Evolutionary conservation across 1,140 invertebrate species (phyloP), one percentile per base, ranked within the genome.

Genomic region (Phocides pigmalion): DNA sequence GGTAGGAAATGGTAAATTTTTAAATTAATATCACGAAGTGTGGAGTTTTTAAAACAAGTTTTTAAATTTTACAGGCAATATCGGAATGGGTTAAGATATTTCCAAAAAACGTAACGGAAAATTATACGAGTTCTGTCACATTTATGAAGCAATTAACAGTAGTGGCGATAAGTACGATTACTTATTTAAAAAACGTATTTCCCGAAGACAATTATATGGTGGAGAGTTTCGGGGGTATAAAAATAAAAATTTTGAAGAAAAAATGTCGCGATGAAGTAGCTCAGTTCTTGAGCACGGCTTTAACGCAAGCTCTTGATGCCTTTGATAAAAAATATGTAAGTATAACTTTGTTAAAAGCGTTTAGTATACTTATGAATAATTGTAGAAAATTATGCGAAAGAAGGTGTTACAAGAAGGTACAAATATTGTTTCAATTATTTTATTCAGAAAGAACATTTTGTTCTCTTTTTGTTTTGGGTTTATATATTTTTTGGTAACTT

Each of bases 291-390:
- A 85, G 79, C 42, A 78, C 79, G 1, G 66, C 87, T 1, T 56
- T 90, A 14, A 72, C 56, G 3, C 76, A 87, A 64, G 82, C 82
- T 35, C 87, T 89, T 47, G 79, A 87, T 0, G 86, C 87, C 0
- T 80, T 90, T 37, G 84, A 90, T 62, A 87, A 85, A 62, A 84
- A 87, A 87, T 87, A 84, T 69, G 87, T 88, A 77, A 80, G 83
- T 79, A 54, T 42, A 37, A 9, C 41, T 47, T 19, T 25, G 62
- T 28, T 35, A 28, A 1, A 28, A 4, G 5, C n/a, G n/a, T n/a
- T n/a, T n/a, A n/a, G n/a, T n/a, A n/a, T n/a, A n/a, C n/a, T n/a
- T n/a, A n/a, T n/a, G n/a, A n/a, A n/a, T n/a, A n/a, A n/a, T n/a
- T n/a, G n/a, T n/a, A n/a, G n/a, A n/a, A n/a, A n/a, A n/a, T n/a